phyloP scores from a whole-genome alignment of 1,140 invertebrate genomes.

The Meloidogyne hapla region DNA sequence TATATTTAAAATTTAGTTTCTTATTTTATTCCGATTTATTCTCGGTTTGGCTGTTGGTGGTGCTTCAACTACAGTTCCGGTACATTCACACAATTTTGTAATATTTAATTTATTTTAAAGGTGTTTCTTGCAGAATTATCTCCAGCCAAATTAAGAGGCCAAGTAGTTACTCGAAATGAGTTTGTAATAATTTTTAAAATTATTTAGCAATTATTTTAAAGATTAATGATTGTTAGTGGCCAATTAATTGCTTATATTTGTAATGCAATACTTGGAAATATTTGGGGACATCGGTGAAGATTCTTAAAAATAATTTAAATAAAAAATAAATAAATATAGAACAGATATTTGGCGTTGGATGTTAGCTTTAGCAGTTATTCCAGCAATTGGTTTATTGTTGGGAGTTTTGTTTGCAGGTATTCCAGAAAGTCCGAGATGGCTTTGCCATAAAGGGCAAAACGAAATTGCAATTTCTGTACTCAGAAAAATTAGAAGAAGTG shows the following conservation, averaged over 20 bases:
- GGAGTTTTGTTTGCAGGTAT: conserved; percentile 9
- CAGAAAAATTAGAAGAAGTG: conserved; percentile 5
- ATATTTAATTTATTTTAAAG: neutral
- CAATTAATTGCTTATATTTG: conserved; percentile 22
- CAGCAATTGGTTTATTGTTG: conserved; percentile 12
- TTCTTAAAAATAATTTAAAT: neutral
- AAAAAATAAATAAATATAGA: neutral
- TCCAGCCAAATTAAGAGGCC: conserved; percentile 18
- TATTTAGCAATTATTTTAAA: neutral
- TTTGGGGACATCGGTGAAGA: conserved; percentile 25
- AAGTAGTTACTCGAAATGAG: conserved; percentile 20
- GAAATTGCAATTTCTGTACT: conserved; percentile 8
- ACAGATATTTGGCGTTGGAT: conserved; percentile 22
- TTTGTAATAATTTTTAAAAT: neutral
- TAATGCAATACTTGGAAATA: conserved; percentile 21
- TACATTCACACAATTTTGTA: neutral
- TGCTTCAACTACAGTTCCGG: conserved; percentile 22
- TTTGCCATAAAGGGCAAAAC: neutral
- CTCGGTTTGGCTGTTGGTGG: conserved; percentile 24
- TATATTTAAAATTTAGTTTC: neutral
- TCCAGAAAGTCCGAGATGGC: conserved; percentile 28
- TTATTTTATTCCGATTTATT: conserved; percentile 20
- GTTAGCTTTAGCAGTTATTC: conserved; percentile 14
- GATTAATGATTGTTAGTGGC: conserved; percentile 25
- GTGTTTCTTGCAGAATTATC: conserved; percentile 23